These are phyloP conservation scores for Orientallactaga sibirica DNA, from an alignment of 2,797 vertebrate genomes.

Conservation along the genomic window DNA sequence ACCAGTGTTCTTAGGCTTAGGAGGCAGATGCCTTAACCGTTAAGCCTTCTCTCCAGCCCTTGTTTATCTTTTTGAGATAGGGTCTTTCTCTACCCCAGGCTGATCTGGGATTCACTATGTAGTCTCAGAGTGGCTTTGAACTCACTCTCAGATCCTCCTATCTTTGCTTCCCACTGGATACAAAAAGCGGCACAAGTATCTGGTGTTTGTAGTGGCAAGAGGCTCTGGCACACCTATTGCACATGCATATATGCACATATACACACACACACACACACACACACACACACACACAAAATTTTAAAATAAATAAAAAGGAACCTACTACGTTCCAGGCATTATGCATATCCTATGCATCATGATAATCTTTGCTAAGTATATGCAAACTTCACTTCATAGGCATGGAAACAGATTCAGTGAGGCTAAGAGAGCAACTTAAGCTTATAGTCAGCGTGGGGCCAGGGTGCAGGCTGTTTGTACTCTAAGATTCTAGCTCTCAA, in stretches of 20 bases:
- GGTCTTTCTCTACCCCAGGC: too few relatives aligned
- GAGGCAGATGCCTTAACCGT: too few relatives aligned
- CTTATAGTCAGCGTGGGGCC: background rate
- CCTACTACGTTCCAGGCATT: background rate
- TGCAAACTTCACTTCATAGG: background rate
- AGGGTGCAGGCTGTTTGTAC: background rate
- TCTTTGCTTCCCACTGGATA: background rate
- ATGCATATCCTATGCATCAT: background rate
- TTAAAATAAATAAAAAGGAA: background rate
- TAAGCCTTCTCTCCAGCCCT: too few relatives aligned
- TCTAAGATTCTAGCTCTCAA: slow-evolving; percentile 8
- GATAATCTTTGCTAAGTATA: background rate
- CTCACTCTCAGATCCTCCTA: too few relatives aligned
- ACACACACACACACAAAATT: background rate
- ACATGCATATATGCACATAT: background rate
- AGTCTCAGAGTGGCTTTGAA: too few relatives aligned
- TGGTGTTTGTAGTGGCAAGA: background rate
- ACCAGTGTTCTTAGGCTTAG: too few relatives aligned
- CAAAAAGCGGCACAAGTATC: background rate
- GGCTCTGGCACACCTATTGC: background rate
- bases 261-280: background rate
- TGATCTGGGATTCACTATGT: too few relatives aligned
- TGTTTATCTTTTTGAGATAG: too few relatives aligned
- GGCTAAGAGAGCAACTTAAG: background rate
- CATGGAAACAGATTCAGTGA: background rate